Evolutionary conservation across 1,140 invertebrate genomes (phyloP), one percentile per base, ranked within the genome.

Genomic region (Magallana angulata): DNA sequence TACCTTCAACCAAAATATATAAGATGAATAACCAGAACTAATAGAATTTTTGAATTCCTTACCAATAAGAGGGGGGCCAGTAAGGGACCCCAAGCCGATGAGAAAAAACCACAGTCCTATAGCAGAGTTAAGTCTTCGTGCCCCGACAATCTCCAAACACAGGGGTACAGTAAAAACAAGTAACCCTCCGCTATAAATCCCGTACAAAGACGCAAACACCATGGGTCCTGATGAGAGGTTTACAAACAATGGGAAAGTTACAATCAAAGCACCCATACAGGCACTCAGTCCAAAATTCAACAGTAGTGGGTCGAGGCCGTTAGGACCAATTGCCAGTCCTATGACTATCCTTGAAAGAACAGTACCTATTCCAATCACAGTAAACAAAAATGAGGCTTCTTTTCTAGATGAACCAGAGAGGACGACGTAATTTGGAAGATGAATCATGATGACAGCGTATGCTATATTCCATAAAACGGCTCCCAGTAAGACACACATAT

Each of bases 381-480:
- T 87, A 14, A 91, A 76, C 0, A 90, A 76, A 8, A 87, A 84
- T n/a, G 90, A 89, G 8, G 90, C 86, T 68, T 68, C 71, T 36
- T 80, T 56, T n/a, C 71, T 82, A 2, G 82, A 56, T 3, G 84
- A 57, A 60, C 90, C 89, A 36, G 87, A 36, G 1, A 81, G 11
- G 11, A 82, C 56, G 30, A 85, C 80, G 60, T 88, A 90, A 56
- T 87, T 87, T 57, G 88, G 84, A 12, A 90, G 76, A 76, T 88
- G 81, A 57, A 89, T 12, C 48, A 84, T 56, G 60, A 89, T 30
- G 60, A 90, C 60, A 71, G 86, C 30, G 62, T 89, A 88, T n/a
- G 85, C 18, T 81, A 62, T 71, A 84, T 88, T 87, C 89, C 85
- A 87, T 60, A 84, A 30, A 14, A 84, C 48, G 30, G 82, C 24